Conservation (phyloP, 1,140 invertebrate genomes). For the Tetragonula clypearis region DNA sequence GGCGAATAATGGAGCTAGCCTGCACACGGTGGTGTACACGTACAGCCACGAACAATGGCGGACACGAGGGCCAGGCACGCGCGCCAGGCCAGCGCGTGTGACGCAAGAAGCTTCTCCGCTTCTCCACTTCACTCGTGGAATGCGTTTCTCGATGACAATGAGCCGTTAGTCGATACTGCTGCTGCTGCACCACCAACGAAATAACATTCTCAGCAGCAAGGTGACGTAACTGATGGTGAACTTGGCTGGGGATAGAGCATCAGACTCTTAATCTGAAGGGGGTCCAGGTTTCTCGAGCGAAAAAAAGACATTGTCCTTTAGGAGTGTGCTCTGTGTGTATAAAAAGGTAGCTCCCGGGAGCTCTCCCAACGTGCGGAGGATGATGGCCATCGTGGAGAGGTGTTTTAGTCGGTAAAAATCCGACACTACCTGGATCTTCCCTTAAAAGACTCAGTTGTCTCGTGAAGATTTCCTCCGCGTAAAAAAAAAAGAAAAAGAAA, state of each 20-base stretch:
- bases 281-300: too few relatives aligned
- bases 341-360: too few relatives aligned
- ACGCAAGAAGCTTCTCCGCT: slow-evolving; percentile 21
- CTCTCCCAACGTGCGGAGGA: too few relatives aligned
- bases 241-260: neutral
- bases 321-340: too few relatives aligned
- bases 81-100: neutral
- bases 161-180: slow-evolving; percentile 1
- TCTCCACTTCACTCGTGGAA: neutral
- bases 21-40: neutral
- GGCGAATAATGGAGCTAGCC: slow-evolving; percentile 16
- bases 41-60: neutral
- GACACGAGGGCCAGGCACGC: neutral
- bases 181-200: neutral
- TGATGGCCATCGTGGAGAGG: too few relatives aligned
- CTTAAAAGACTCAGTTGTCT: too few relatives aligned
- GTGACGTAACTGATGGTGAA: slow-evolving; percentile 22
- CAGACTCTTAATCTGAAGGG: too few relatives aligned
- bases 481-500: too few relatives aligned
- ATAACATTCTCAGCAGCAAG: neutral
- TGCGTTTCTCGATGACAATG: slow-evolving; percentile 28
- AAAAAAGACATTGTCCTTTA: too few relatives aligned
- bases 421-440: too few relatives aligned
- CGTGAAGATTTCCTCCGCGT: too few relatives aligned
- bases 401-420: too few relatives aligned